These are phyloP conservation scores for Jacana jacana DNA, from an alignment of 2,113 vertebrate genomes.

Conservation along the genomic window DNA sequence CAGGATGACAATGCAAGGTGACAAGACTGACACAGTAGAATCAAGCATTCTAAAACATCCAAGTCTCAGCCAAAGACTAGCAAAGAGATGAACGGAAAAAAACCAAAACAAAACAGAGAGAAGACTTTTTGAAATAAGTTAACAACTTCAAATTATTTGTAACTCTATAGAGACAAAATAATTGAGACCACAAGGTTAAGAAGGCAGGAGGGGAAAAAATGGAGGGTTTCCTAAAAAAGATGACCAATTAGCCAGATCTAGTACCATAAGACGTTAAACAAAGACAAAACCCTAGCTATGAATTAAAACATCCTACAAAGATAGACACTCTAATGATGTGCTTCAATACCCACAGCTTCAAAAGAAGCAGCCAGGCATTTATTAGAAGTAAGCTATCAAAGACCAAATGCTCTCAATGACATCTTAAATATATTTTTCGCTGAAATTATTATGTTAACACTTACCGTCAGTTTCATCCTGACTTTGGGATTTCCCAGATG, in stretches of 20 bases:
- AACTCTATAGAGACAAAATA: not conserved
- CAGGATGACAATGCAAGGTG: not conserved
- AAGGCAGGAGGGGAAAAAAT: not conserved
- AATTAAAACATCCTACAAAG: not conserved
- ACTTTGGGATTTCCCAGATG: conserved; percentile 43
- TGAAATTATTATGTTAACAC: not conserved
- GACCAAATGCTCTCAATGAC: not conserved
- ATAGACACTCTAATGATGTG: not conserved
- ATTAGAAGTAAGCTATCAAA: not conserved
- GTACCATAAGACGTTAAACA: not conserved
- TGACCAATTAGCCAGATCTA: not conserved
- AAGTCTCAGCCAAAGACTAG: not conserved
- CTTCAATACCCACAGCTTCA: not conserved
- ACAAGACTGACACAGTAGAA: not conserved
- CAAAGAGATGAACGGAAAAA: not conserved
- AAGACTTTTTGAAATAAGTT: not conserved
- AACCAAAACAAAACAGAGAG: not conserved
- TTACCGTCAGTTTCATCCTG: conserved; percentile 68
- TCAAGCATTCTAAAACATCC: not conserved
- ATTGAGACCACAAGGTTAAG: not conserved
- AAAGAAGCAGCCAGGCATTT: not conserved
- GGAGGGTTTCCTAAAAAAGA: not conserved
- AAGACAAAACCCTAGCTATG: not conserved
- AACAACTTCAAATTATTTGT: not conserved
- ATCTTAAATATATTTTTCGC: not conserved